Evolutionary conservation across 2,797 vertebrate genomes (phyloP), one percentile per base, ranked within the genome.

Genomic region (Sciaenops ocellatus): DNA sequence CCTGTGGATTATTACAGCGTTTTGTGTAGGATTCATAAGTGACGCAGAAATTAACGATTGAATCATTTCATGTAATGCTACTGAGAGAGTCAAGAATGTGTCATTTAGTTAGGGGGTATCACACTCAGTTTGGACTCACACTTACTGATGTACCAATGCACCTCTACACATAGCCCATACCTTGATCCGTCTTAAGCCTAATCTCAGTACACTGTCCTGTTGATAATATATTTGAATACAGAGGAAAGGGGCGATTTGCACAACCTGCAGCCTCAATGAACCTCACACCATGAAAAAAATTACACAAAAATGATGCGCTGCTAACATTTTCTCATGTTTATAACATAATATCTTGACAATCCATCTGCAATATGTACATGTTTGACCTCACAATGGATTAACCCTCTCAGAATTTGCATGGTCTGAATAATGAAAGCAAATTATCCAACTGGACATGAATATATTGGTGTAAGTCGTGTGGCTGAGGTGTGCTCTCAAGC

Each of bases 401-500:
- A 48, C 59, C 61, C 50, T 51, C 63, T 83, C 44, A 76, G 84
- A 73, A 73, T 77, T 71, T 84, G 72, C 69, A 64, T 70, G 69
- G 76, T 69, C 54, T 73, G 84, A 71, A 83, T 80, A 76, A 83
- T 84, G 11, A 76, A 83, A 75, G 17, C 44, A 66, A 76, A 73
- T 64, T 74, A 57, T 76, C 41, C 41, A 44, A 70, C 70, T 77
- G 78, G 42, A 74, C 24, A 56, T 72, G 67, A 85, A 85, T 63
- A 76, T 46, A 66, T 48, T 22, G 80, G 87, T 91, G 80, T 79
- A 88, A 88, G 86, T 89, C 86, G 76, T 92, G 95, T 95, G 95
- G 95, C 96, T 94, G 95, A 93, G 94, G 93, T 73, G 95, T 94
- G 93, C 94, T 95, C 96, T 96, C 95, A 92, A 96, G 95, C 95